A percentile compares a stretch with the other conserved stretches of the same genome.
Conservation (phyloP, 2,888 invertebrate species). For the Glaucopsyche alexis region DNA sequence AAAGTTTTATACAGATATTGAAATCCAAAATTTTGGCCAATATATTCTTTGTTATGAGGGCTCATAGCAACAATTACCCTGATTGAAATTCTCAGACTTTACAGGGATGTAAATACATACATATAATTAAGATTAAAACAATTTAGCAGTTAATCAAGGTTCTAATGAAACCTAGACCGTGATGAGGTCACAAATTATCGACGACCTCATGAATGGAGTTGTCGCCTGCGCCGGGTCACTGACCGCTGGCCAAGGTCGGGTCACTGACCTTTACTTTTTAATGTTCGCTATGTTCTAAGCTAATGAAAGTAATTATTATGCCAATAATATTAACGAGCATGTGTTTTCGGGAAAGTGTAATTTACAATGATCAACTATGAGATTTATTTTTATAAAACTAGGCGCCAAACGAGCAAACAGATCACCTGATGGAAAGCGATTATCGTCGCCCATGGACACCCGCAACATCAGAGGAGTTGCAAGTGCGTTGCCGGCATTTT, state of each 20-base stretch:
- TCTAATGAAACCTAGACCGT: neutral
- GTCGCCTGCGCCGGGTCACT: slow-evolving; percentile 14
- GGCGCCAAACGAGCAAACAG: no score
- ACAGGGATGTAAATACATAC: no score
- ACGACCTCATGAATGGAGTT: neutral
- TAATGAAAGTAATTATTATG: neutral
- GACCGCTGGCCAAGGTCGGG: slow-evolving; percentile 5
- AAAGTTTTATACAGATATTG: no score
- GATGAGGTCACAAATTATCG: neutral
- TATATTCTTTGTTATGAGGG: no score
- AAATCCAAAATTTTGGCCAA: no score
- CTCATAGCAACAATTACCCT: no score
- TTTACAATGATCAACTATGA: neutral
- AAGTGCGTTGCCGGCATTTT: no score
- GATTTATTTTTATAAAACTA: neutral
- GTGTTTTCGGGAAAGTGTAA: neutral
- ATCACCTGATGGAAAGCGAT: no score
- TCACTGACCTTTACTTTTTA: neutral
- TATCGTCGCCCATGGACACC: no score
- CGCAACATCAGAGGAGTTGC: no score
- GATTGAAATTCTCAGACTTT: no score
- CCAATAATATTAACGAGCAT: neutral
- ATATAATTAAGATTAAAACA: neutral
- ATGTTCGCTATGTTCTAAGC: neutral
- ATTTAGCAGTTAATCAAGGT: neutral